Evolutionary conservation across 1,140 invertebrate species (phyloP).

Genomic region (Magallana ariakensis): DNA sequence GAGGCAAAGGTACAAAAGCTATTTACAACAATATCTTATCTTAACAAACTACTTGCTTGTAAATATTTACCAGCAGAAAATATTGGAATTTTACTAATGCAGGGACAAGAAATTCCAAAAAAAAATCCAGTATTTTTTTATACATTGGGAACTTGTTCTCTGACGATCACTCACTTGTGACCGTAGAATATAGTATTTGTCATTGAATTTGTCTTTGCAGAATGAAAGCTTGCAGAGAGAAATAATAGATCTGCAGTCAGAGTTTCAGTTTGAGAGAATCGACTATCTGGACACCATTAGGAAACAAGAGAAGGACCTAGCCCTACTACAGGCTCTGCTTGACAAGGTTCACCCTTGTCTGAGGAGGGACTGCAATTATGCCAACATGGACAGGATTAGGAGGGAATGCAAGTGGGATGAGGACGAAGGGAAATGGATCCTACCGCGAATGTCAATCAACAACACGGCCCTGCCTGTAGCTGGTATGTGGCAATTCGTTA

Average conservation of each 20-base stretch:
- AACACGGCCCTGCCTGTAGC: conserved; percentile 86
- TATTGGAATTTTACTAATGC: too few species aligned
- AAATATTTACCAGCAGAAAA: too few species aligned
- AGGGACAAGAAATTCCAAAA: too few species aligned
- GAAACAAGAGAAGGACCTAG: conserved; percentile 87
- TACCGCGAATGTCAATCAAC: conserved; percentile 85
- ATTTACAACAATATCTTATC: too few species aligned
- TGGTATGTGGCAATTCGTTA: conserved; percentile 53
- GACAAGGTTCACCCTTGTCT: conserved; percentile 87
- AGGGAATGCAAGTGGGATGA: conserved; percentile 89
- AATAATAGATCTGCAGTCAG: conserved; percentile 88
- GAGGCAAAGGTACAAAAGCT: conserved; percentile 83
- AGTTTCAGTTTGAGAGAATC: conserved; percentile 91
- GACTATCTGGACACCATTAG: conserved; percentile 93
- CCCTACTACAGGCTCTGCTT: conserved; percentile 84
- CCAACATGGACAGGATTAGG: conserved; percentile 82
- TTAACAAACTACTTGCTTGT: too few species aligned
- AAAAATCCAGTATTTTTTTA: too few species aligned
- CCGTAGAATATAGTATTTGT: not conserved
- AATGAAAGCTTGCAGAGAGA: conserved; percentile 82
- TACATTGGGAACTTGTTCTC: too few species aligned
- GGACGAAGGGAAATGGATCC: conserved; percentile 86
- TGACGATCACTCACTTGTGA: too few species aligned
- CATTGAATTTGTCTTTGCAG: conserved; percentile 59
- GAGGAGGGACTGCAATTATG: conserved; percentile 88